A percentile compares a stretch with the other conserved stretches of the same genome.
Evolutionary conservation across 2,888 invertebrate genomes (phyloP).

Genomic region (Tinea pellionella): DNA sequence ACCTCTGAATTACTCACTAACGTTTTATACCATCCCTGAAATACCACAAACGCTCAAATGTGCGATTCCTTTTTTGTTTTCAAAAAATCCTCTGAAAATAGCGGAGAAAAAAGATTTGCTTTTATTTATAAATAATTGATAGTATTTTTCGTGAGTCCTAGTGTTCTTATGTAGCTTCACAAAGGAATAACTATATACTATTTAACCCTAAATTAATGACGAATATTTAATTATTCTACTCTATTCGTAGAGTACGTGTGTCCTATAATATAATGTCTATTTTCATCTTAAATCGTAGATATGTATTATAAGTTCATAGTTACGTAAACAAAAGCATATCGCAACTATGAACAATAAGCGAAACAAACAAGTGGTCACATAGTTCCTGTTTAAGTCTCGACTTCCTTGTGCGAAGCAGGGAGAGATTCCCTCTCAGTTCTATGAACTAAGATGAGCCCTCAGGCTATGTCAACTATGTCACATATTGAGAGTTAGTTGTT

Average conservation of each 20-base stretch:
- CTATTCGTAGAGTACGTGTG: no score
- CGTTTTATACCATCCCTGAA: conserved; percentile 60
- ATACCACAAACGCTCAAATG: conserved; percentile 29
- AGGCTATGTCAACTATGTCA: conserved; percentile 34
- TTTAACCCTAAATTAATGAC: no score
- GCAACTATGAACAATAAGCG: neutral
- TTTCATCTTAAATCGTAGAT: no score
- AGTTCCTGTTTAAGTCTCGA: neutral
- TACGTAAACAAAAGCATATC: neutral
- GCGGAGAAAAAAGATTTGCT: neutral
- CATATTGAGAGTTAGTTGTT: neutral
- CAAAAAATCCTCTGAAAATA: neutral
- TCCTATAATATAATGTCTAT: no score
- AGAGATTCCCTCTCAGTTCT: conserved; percentile 17
- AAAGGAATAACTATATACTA: no score
- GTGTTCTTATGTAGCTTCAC: no score
- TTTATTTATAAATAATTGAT: neutral
- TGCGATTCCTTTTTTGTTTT: neutral
- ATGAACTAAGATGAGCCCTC: conserved; percentile 48
- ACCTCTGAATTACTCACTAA: conserved; percentile 24
- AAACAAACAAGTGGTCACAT: neutral
- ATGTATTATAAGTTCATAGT: no score
- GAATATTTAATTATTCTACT: no score
- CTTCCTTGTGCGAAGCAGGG: conserved; percentile 16
- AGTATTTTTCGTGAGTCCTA: neutral